A percentile compares a stretch with the other conserved stretches of the same genome.
phyloP scores from a whole-genome alignment of 2,113 vertebrate genomes.

The Thomomys bottae region DNA sequence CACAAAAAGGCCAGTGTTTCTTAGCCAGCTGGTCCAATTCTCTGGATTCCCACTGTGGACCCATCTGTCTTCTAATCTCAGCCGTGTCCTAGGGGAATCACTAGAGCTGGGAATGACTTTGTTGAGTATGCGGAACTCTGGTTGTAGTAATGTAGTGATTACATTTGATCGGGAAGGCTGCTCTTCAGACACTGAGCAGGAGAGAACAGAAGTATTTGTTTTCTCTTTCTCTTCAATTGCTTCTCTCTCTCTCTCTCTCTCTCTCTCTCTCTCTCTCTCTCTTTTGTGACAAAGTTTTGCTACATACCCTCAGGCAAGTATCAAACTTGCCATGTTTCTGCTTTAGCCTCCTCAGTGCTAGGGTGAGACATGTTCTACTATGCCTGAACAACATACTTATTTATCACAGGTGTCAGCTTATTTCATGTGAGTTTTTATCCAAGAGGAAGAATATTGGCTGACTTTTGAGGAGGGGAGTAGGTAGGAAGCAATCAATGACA shows the following conservation, averaged over 20 bases:
- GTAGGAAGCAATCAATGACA: not conserved
- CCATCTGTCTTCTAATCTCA: constrained; percentile 23
- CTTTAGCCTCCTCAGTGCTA: not conserved
- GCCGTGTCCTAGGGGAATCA: not conserved
- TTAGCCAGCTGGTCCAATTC: not conserved
- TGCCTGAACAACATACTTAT: too few species aligned
- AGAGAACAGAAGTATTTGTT: not conserved
- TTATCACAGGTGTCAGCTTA: not conserved
- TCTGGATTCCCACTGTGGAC: not conserved
- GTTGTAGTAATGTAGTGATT: constrained; percentile 7
- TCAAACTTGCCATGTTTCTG: not conserved
- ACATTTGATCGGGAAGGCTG: not conserved
- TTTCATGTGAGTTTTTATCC: not conserved
- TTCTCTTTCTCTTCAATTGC: not conserved
- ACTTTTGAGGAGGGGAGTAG: not conserved
- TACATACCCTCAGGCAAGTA: not conserved
- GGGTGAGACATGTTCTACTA: too few species aligned
- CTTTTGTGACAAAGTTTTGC: not conserved
- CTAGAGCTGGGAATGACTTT: not conserved
- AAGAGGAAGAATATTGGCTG: not conserved
- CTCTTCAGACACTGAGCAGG: constrained; percentile 11
- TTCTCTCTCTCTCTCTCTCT: too few species aligned
- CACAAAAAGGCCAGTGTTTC: not conserved
- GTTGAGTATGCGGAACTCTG: not conserved
- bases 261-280: too few species aligned